Base-by-base conservation (phyloP, 2,888 invertebrate species). In the Ryuthela nishihirai region DNA sequence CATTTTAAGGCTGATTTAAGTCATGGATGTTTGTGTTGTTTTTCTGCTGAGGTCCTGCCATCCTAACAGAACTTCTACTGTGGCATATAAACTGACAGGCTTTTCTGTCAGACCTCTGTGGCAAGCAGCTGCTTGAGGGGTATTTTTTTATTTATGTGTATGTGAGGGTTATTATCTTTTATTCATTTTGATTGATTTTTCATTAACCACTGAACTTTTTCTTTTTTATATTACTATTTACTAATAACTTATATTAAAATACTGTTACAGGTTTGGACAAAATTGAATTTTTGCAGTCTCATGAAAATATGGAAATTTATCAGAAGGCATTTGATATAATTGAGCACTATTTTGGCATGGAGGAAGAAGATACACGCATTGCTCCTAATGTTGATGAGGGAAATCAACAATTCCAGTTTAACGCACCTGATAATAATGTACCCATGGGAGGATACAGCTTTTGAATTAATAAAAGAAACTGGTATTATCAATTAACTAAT, bases 261-360 rank as follows among this genome's bases (percentile, higher is more conserved):
- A 15, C 17, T n/a, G 34, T 79, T 76, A 15, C 72, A 91, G 92
- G 97, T 72, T 80, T 98, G 74, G 97, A 98, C 74, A 97, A 97
- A 80, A 94, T 98, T 67, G 97, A 98, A 78, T 97, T 90, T 76
- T 80, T 98, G 46, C 97, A 98, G 75, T 92, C 93, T 39, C 95
- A 98, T 74, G 91, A 94, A 75, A 97, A 97, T 73, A 83, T 89
- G 75, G 95, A 97, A 69, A 92, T 98, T 67, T 98, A 97, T 78
- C 87, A 93, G 75, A 95, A 95, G 77, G 90, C 95, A 45, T 97
- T 91, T 74, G 90, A 93, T 74, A 93, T 98, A 68, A 95, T 98
- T 70, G 95, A 97, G 75, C 87, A 86, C 72, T 97, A 87, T 78
- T 98, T 97, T 74, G 87, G 91, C 17, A 85, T 88, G n/a, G 77